A percentile compares a stretch with the other conserved stretches of the same genome.
Evolutionary conservation across 2,888 invertebrate genomes (phyloP).

Genomic region (Epinotia nisella): DNA sequence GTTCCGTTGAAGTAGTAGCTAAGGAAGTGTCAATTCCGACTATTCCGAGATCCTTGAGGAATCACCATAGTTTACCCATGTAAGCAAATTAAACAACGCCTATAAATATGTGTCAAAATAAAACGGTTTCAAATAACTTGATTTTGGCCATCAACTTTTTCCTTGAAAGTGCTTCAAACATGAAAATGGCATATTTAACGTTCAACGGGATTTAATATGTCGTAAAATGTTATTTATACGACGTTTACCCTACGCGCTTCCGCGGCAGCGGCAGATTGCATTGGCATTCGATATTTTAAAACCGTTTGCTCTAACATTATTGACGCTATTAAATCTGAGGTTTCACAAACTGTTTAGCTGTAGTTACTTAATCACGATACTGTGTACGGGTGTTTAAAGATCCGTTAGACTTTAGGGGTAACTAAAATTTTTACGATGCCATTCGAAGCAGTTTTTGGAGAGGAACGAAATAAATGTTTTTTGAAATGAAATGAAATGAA

Average conservation of each 20-base stretch:
- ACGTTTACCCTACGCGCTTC: constrained; percentile 64
- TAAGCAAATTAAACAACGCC: constrained; percentile 7
- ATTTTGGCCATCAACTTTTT: constrained; percentile 58
- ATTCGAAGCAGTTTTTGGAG: too few relatives aligned
- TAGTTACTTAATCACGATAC: constrained; percentile 10
- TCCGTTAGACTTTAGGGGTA: too few relatives aligned
- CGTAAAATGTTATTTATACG: constrained; percentile 79
- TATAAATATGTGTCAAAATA: constrained; percentile 6
- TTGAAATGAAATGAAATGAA: too few relatives aligned
- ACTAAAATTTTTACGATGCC: too few relatives aligned
- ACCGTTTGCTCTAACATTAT: constrained; percentile 42
- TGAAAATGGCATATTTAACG: constrained; percentile 77
- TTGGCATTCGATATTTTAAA: constrained; percentile 51
- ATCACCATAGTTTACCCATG: neutral
- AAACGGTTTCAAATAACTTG: neutral
- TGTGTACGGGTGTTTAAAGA: neutral
- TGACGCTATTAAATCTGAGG: constrained; percentile 39
- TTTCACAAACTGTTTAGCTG: constrained; percentile 27
- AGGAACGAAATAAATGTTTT: too few relatives aligned
- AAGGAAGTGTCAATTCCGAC: too few relatives aligned
- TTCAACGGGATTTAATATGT: constrained; percentile 78
- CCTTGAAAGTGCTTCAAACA: constrained; percentile 66
- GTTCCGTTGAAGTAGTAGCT: too few relatives aligned
- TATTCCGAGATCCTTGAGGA: too few relatives aligned
- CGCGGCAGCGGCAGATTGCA: constrained; percentile 64